Evolutionary conservation across 92 coral and sea anemone genomes (phyloP).

Genomic region (Phymanthus crucifer): DNA sequence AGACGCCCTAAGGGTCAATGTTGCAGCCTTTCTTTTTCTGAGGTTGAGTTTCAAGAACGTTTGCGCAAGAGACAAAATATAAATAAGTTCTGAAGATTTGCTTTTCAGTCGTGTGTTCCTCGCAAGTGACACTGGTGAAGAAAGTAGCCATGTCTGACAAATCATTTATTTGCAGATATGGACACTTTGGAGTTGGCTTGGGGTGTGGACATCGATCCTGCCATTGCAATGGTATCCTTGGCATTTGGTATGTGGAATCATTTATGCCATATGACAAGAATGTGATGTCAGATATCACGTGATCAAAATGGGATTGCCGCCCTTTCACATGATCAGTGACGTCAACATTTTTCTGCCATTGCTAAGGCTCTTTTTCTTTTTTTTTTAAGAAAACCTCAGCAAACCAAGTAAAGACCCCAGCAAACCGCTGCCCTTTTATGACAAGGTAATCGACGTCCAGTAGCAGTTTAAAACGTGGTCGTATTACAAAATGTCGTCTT

Average conservation of each 20-base stretch:
- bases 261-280: background rate
- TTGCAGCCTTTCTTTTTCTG: too few relatives aligned
- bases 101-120: too few relatives aligned
- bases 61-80: too few relatives aligned
- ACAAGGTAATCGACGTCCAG: slow-evolving; percentile 65
- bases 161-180: slow-evolving; percentile 48
- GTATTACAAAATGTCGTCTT: background rate
- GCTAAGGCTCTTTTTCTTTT: background rate
- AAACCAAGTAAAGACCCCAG: slow-evolving; percentile 95
- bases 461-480: too few relatives aligned
- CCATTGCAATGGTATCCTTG: slow-evolving; percentile 75
- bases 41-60: too few relatives aligned
- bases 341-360: background rate
- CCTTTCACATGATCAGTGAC: too few relatives aligned
- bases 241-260: slow-evolving; percentile 76
- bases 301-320: background rate
- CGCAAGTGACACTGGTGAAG: too few relatives aligned
- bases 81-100: too few relatives aligned
- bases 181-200: slow-evolving; percentile 90
- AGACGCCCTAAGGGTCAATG: too few relatives aligned
- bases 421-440: slow-evolving; percentile 91
- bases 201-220: slow-evolving; percentile 98
- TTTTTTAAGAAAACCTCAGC: slow-evolving; percentile 63
- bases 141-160: background rate
- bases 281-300: background rate